A percentile compares a stretch with the other conserved stretches of the same genome.
Conservation (phyloP, 2,113 vertebrate genomes). For the Lasiurus borealis region DNA sequence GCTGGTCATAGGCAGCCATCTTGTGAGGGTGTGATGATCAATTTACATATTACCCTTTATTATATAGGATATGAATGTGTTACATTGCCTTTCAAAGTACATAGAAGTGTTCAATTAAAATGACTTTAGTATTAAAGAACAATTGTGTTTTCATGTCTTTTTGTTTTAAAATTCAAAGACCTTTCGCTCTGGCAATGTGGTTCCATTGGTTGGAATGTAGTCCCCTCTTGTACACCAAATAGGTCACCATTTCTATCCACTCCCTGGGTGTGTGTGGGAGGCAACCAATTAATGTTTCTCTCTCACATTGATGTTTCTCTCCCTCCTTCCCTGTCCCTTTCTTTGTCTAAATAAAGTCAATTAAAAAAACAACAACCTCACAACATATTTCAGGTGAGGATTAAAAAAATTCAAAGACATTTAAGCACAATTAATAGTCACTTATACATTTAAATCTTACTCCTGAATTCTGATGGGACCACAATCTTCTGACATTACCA, state of each 20-base stretch:
- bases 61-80: neutral
- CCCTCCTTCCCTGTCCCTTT: neutral
- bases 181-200: neutral
- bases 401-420: conserved; percentile 14
- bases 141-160: neutral
- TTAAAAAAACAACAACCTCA: neutral
- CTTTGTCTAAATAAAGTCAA: neutral
- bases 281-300: neutral
- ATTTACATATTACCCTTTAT: too few species aligned
- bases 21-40: too few species aligned
- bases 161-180: conserved; percentile 38
- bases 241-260: neutral
- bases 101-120: neutral
- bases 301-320: neutral
- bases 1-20: too few species aligned
- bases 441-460: neutral
- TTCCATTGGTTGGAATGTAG: neutral
- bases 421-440: conserved; percentile 12
- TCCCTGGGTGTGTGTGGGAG: neutral
- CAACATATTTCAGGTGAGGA: neutral
- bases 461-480: neutral
- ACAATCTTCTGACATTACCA: neutral
- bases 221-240: neutral
- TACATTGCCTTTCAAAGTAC: neutral
- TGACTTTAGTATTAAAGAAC: conserved; percentile 1